A percentile compares a stretch with the other conserved stretches of the same genome.
These are phyloP conservation scores for Atta cephalotes DNA, from an alignment of 1,140 invertebrate species.

Conservation along the genomic window DNA sequence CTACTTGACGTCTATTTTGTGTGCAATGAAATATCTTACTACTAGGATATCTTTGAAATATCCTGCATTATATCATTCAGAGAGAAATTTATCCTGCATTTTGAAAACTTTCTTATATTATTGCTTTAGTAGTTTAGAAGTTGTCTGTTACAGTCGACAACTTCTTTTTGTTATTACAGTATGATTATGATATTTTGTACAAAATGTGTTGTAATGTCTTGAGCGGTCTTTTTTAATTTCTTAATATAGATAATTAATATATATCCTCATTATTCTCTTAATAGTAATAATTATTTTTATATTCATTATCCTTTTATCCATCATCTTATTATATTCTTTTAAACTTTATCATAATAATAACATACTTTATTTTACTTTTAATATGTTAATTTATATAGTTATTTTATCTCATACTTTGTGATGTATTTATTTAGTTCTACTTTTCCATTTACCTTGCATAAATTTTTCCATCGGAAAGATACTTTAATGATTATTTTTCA, in stretches of 20 bases:
- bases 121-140: neutral
- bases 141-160: neutral
- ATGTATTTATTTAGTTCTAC: neutral
- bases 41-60: conserved; percentile 9
- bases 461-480: neutral
- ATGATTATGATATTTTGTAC: neutral
- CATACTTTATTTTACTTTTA: neutral
- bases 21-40: conserved; percentile 37
- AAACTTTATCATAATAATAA: neutral
- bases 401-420: neutral
- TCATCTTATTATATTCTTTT: neutral
- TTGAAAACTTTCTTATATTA: conserved; percentile 20
- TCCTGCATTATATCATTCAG: conserved; percentile 13
- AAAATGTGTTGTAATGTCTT: neutral
- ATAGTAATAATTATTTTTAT: neutral
- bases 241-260: neutral
- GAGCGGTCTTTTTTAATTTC: neutral
- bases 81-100: conserved; percentile 11
- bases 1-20: conserved; percentile 31
- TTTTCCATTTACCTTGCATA: neutral
- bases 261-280: neutral
- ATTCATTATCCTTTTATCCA: neutral
- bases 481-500: conserved; percentile 31
- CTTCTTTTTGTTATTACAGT: neutral
- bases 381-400: neutral